A percentile compares a stretch with the other conserved stretches of the same genome.
Conservation (phyloP, 2,113 vertebrate species). For the Xyliphius kryptos region DNA sequence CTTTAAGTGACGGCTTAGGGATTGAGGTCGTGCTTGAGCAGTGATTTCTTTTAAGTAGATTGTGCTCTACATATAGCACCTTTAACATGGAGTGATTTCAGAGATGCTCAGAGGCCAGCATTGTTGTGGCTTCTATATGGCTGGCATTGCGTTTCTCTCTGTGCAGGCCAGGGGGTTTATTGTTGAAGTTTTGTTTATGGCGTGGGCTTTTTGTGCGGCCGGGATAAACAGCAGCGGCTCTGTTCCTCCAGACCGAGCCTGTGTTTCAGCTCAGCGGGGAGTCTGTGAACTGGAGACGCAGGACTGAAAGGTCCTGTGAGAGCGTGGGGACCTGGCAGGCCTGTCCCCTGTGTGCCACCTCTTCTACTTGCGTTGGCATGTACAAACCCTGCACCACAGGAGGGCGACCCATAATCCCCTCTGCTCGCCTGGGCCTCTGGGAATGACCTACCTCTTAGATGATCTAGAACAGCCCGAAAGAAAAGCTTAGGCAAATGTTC, state of each 20-base stretch:
- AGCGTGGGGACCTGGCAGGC: conserved; percentile 78
- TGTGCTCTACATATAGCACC: too few relatives aligned
- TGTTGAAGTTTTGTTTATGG: conserved; percentile 46
- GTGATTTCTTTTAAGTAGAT: neutral
- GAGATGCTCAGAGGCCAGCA: neutral
- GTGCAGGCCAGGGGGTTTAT: conserved; percentile 18
- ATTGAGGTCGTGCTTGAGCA: neutral
- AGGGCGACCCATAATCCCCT: conserved; percentile 51
- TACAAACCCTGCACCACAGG: conserved; percentile 77
- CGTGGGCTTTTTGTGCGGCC: conserved; percentile 41
- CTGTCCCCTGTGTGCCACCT: conserved; percentile 77
- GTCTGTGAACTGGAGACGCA: conserved; percentile 58
- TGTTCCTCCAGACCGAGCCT: conserved; percentile 55
- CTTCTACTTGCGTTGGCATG: conserved; percentile 92
- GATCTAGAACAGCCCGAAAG: neutral
- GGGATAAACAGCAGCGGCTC: conserved; percentile 67
- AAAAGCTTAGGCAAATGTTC: conserved; percentile 14
- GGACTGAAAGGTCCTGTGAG: conserved; percentile 74
- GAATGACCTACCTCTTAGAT: conserved; percentile 37
- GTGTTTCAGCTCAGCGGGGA: conserved; percentile 89
- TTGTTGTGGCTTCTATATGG: conserved; percentile 1
- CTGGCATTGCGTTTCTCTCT: neutral
- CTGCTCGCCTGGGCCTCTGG: conserved; percentile 38
- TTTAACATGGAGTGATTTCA: neutral
- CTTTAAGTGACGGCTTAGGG: neutral